Base-by-base conservation (phyloP, 2,797 vertebrate species). In the Molossus alvarezi region DNA sequence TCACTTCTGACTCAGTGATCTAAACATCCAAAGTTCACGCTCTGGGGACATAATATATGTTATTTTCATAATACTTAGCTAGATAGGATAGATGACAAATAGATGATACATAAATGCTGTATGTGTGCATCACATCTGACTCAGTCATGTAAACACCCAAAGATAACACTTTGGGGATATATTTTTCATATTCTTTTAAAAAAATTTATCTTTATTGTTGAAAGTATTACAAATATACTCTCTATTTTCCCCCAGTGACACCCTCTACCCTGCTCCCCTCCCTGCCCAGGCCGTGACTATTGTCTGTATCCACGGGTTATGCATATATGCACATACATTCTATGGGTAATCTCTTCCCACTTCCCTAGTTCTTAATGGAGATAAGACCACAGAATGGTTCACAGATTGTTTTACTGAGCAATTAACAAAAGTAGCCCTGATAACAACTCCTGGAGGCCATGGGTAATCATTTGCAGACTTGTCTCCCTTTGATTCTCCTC, bases 371-470 rank as follows among this genome's bases (percentile, higher is more conserved):
- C 57, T 65, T 57, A 88, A 55, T 37, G 13, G 82, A 71, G 57
- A 85, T 12, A 0, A 51, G 29, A 76, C 90, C 60, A 69, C 11
- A 84, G 51, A 69, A 69, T 27, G 80, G 75, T 37, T 95, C 94
- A 69, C 94, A 96, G 96, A 85, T 94, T 60, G 0, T 27, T 60
- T 62, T 58, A 53, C 45, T 3, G 17, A 53, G 73, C 77, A 75
- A 69, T 85, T 51, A 60, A 37, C 82, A 37, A 67, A 57, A 1
- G 21, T 4, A 10, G 25, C 58, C 9, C 18, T 0, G 12, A 72
- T 65, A 84, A 76, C 55, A 27, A 53, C 18, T 41, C 55, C 75
- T 55, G 29, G 62, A 79, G 76, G 71, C 84, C 93, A 77, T n/a
- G 29, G 60, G 27, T 1, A 5, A 57, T 55, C 14, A 75, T 58